Base-by-base conservation (phyloP, 2,113 vertebrate species). In the Nibea coibor region DNA sequence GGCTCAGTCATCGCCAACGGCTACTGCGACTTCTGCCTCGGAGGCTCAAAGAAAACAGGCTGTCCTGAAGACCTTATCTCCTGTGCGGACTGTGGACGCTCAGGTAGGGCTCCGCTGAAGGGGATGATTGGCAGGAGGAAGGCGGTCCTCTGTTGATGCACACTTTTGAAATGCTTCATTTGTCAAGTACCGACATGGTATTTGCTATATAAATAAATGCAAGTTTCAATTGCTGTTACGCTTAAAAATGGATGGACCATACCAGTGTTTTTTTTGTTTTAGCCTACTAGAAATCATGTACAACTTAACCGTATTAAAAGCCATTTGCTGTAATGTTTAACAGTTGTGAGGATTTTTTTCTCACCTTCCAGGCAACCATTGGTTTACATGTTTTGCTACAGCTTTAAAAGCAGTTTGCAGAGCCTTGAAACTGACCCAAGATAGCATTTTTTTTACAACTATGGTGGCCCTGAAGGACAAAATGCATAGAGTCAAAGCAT, bases 11-110 rank as follows among this genome's bases (percentile, higher is more conserved):
- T 98, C 83, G 96, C 97, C 81, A 98, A 97, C 12, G 96, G 96
- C 84, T 98, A 98, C 94, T 98, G 97, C 79, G 97, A 98, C 94
- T 98, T 98, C 95, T 98, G 97, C 88, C 94, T 98, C 54, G 97
- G 97, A 35, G 97, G 97, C 85, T 97, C 97, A 61, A 97, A 97
- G 95, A 98, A 98, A 94, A 97, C 97, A 0, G 97, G 97, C 80
- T 97, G 96, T 93, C 97, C 97, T 0, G 97, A 98, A 92, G 97
- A 98, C 92, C 96, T 98, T 54, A 98, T 98, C 89, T 98, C 97
- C 90, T 98, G 97, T 84, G 97, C 97, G 2, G 97, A 98, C 94
- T 98, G 97, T 74, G 97, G 97, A 45, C 96, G 97, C 82, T 98
- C 97, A 94, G 97, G 97, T 98, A 95, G 92, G 88, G 64, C 68